Evolutionary conservation across 1,140 invertebrate species (phyloP), one percentile per base, ranked within the genome.

Genomic region (Drosophila leontia): DNA sequence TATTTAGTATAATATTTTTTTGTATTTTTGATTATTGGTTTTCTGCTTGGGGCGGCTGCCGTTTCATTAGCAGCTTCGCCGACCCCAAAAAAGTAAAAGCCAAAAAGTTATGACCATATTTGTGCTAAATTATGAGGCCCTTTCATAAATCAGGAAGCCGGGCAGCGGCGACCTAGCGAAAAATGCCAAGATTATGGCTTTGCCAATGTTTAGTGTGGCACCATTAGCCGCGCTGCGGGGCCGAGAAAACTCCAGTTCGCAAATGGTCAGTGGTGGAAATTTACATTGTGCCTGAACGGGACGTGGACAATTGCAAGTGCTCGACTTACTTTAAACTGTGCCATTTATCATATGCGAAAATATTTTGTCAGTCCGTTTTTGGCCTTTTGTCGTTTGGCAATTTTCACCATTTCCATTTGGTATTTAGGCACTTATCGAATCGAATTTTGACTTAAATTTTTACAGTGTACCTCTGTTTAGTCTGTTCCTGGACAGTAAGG

Each of bases 311-410:
- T 83, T 82, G 87, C 86, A 78, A 82, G 87, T 78, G 82, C 62
- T 75, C 75, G 77, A 80, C 81, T 91, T 74, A 81, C 76, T 78
- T 75, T 75, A 91, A 84, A 84, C 80, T 87, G 78, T 91, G 82
- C 80, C 88, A 91, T 91, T 91, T 91, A 91, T 91, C 87, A 91
- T 91, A 88, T 76, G 87, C 51, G 82, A 68, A 88, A 67, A 79
- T 78, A 86, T 83, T 91, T 91, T 91, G 87, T 86, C 82, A 85
- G 84, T 42, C 81, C 81, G 74, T 68, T 69, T 88, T 88, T 87
- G 74, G 84, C 72, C 84, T 78, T 75, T 84, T 88, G 67, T 45
- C 39, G 41, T 61, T 65, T 53, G 34, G 41, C 65, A 77, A 90
- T 88, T 88, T 88, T 87, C 83, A 87, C 83, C 83, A 87, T 87